A percentile compares a stretch with the other conserved stretches of the same genome.
Evolutionary conservation across 2,888 invertebrate genomes (phyloP).

Genomic region (Clusia tigrina): DNA sequence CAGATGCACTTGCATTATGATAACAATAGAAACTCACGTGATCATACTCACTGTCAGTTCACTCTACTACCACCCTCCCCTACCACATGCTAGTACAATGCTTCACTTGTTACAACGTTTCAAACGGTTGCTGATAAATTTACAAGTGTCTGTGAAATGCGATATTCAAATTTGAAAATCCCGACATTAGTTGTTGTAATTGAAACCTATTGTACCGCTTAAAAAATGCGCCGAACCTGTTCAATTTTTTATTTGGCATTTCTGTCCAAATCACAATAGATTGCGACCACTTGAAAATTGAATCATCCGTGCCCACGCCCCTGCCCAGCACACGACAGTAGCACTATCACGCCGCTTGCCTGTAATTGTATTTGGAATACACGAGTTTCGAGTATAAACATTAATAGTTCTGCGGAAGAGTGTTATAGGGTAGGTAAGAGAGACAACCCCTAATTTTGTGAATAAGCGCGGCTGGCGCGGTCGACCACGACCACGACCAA

Average conservation of each 20-base stretch:
- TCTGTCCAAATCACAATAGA: too few relatives aligned
- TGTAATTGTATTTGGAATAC: too few relatives aligned
- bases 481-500: background rate
- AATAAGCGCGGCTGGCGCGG: background rate
- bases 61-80: too few relatives aligned
- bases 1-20: too few relatives aligned
- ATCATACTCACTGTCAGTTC: too few relatives aligned
- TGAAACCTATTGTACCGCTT: background rate
- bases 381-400: too few relatives aligned
- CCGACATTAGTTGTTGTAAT: background rate
- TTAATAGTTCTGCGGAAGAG: too few relatives aligned
- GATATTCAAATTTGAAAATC: background rate
- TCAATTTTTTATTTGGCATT: background rate
- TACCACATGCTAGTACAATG: too few relatives aligned
- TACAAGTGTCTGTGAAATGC: background rate
- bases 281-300: constrained; percentile 5
- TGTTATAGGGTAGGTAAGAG: background rate
- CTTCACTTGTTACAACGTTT: too few relatives aligned
- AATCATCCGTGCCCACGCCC: background rate
- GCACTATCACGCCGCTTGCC: background rate
- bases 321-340: background rate
- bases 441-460: background rate
- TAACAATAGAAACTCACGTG: too few relatives aligned
- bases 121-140: background rate
- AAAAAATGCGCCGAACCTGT: constrained; percentile 5